Percentiles rank a stretch among this genome's conserved stretches.
Evolutionary conservation across 2,888 invertebrate genomes (phyloP).

Genomic region (Cheilosia urbana): DNA sequence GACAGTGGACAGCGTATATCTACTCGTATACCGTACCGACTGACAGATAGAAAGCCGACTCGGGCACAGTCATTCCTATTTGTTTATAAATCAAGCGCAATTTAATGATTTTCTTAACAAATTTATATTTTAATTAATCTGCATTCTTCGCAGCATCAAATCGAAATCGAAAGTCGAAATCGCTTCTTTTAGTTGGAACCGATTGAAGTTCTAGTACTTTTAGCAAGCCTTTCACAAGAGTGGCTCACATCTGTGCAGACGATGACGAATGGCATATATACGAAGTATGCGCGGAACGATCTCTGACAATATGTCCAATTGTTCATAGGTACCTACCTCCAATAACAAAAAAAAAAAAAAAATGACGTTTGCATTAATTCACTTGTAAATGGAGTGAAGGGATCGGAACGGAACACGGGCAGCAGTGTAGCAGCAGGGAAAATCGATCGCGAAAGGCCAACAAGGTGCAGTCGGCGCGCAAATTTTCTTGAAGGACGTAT

Average conservation of each 20-base stretch:
- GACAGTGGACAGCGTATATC: background rate
- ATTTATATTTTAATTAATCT: constrained; percentile 28
- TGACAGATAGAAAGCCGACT: constrained; percentile 28
- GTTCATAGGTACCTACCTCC: background rate
- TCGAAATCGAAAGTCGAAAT: constrained; percentile 57
- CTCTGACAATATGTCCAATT: constrained; percentile 40
- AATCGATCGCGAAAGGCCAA: constrained; percentile 62
- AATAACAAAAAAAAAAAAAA: background rate
- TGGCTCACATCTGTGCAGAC: background rate
- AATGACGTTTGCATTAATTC: constrained; percentile 18
- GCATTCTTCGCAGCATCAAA: constrained; percentile 24
- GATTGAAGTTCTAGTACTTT: constrained; percentile 28
- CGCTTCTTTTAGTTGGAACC: constrained; percentile 3
- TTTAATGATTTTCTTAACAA: constrained; percentile 24
- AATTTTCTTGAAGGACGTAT: constrained; percentile 73
- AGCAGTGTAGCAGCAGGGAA: background rate
- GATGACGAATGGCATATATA: constrained; percentile 48
- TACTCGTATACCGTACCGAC: background rate
- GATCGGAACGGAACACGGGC: constrained; percentile 13
- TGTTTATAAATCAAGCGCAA: constrained; percentile 26
- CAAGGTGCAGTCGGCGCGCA: constrained; percentile 65
- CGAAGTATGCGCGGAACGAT: constrained; percentile 10
- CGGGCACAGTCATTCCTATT: constrained; percentile 6
- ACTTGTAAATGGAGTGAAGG: constrained; percentile 46
- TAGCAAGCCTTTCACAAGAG: constrained; percentile 39